Conservation (phyloP, 2,797 vertebrate genomes). For the Lutjanus argentimaculatus region DNA sequence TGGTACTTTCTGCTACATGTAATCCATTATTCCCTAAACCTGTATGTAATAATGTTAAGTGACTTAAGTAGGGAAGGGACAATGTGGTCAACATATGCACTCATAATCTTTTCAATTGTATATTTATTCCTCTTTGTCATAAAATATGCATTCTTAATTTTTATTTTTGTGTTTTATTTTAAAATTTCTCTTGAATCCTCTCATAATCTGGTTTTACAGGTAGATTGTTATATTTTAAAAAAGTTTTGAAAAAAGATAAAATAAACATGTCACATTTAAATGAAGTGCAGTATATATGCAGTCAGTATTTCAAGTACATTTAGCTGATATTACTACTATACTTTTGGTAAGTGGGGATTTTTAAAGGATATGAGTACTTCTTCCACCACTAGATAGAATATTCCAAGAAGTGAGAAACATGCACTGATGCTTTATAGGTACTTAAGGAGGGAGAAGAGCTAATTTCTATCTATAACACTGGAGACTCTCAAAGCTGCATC, state of each 20-base stretch:
- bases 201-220: background rate
- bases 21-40: no score
- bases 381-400: constrained; percentile 3
- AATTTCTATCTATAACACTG: background rate
- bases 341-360: background rate
- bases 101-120: background rate
- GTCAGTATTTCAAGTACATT: background rate
- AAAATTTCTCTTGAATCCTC: background rate
- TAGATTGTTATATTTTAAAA: background rate
- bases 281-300: background rate
- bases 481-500: constrained; percentile 19
- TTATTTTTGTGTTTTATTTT: background rate
- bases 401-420: constrained; percentile 2
- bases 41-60: background rate
- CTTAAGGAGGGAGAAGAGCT: background rate
- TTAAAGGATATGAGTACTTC: background rate
- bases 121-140: background rate
- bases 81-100: background rate
- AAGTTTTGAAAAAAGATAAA: background rate
- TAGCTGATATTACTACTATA: background rate
- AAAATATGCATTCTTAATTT: background rate
- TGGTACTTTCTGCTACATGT: no score
- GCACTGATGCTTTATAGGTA: background rate
- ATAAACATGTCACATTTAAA: background rate
- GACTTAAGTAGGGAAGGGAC: background rate